Evolutionary conservation across 92 coral and sea anemone species (phyloP).

Genomic region (Paragorgia papillata): DNA sequence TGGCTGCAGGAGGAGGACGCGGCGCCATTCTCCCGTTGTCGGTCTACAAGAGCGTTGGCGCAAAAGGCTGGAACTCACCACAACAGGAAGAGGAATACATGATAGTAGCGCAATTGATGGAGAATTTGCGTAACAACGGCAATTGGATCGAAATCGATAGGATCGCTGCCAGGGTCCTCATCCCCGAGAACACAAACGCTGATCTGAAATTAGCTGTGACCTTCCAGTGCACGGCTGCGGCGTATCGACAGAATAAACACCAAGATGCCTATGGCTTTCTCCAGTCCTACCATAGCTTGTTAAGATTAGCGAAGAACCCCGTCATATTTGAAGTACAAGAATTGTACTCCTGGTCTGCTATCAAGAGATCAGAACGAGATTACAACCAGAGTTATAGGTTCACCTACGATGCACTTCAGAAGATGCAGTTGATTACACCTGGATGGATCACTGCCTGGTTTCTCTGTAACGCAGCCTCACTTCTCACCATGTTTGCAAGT

Average conservation of each 20-base stretch:
- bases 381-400: constrained; percentile 17
- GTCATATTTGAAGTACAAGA: constrained; percentile 37
- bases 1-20: neutral
- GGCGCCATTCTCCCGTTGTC: neutral
- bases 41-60: neutral
- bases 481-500: constrained; percentile 33
- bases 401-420: constrained; percentile 30
- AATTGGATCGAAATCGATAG: constrained; percentile 10
- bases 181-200: constrained; percentile 18
- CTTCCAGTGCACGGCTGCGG: constrained; percentile 30
- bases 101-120: constrained; percentile 6
- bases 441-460: constrained; percentile 41
- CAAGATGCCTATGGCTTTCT: constrained; percentile 14
- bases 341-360: constrained; percentile 27
- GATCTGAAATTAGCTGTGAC: constrained; percentile 36
- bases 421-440: constrained; percentile 21
- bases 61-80: constrained; percentile 3
- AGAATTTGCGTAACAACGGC: constrained; percentile 29
- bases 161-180: constrained; percentile 8
- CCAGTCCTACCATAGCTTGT: constrained; percentile 5
- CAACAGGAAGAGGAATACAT: constrained; percentile 17
- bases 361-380: constrained; percentile 21
- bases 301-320: constrained; percentile 7
- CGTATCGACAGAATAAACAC: constrained; percentile 34
- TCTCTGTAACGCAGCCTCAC: constrained; percentile 37